phyloP scores from a whole-genome alignment of 2,113 vertebrate species.

The Urocitellus parryii region DNA sequence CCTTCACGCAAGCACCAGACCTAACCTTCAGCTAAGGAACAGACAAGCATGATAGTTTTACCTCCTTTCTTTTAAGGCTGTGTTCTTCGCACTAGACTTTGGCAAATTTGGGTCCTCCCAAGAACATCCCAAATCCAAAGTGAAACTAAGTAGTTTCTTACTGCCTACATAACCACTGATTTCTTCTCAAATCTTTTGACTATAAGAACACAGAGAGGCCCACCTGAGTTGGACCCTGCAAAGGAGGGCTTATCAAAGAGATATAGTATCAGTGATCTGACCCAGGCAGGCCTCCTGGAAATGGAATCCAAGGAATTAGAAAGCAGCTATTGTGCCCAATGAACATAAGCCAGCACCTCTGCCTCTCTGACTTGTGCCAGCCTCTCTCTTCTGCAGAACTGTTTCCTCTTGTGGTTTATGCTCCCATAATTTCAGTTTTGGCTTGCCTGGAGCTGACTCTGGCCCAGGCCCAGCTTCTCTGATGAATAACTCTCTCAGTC shows the following conservation, averaged over 20 bases:
- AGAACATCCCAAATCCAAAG: background rate
- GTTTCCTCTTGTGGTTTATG: background rate
- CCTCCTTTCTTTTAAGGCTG: background rate
- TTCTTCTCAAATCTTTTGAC: background rate
- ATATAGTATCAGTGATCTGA: background rate
- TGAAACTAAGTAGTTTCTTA: background rate
- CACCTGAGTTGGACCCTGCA: background rate
- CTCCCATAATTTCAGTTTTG: background rate
- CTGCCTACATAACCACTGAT: background rate
- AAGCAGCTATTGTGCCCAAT: background rate
- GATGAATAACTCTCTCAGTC: background rate
- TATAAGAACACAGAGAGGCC: background rate
- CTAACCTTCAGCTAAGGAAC: background rate
- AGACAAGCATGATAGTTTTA: background rate
- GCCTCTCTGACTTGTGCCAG: background rate
- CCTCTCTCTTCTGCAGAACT: background rate
- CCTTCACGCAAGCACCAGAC: background rate
- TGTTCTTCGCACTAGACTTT: background rate
- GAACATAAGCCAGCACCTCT: background rate
- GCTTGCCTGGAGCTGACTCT: background rate
- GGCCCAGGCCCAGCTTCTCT: background rate
- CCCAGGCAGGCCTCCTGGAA: background rate
- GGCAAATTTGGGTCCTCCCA: background rate
- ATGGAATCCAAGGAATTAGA: background rate
- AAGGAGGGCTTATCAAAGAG: slow-evolving; percentile 10